Evolutionary conservation across 2,888 invertebrate genomes (phyloP), one percentile per base, ranked within the genome.

Genomic region (Eretmocerus hayati): DNA sequence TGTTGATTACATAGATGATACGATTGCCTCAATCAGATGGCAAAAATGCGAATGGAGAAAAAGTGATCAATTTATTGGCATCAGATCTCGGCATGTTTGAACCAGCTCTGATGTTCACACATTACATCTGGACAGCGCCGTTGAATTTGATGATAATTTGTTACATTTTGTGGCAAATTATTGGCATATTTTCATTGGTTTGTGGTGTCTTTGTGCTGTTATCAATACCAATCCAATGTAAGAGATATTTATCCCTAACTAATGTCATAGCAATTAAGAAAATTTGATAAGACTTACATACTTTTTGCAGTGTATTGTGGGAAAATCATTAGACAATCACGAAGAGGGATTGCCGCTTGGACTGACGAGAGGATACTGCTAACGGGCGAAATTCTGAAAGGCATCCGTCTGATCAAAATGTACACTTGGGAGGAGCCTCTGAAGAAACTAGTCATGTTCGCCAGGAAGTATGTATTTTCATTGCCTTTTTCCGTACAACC

Each of bases 21-120:
- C 20, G 31, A 22, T 61, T 81, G 35, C 67, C 68, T 20, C 57
- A 58, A 42, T 56, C 56, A 13, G 58, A 62, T 5, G 58, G 61
- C 13, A 71, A 52, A 54, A 53, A 59, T 35, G 55, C 59, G 23
- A 62, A 62, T 3, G 60, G 62, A 71, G 90, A 90, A 0, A 85
- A 89, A 69, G 80, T 91, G 58, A 83, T 90, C 39, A 90, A 90
- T 67, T 70, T 91, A 47, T 76, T 91, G 73, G 87, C 90, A 1
- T 90, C 90, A 61, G 91, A 91, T 65, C 87, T 90, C 2, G 82
- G 82, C 59, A 78, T 88, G 53, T 88, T 90, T 65, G 90, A 90
- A 64, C 69, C 81, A 67, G 80, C 83, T 20, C 77, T 82, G 19
- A 61, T 80, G 42, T 81, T 81, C 63, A 69, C 88, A 9, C 86